Base-by-base conservation (phyloP, 2,113 vertebrate genomes). In the Litocranius walleri region DNA sequence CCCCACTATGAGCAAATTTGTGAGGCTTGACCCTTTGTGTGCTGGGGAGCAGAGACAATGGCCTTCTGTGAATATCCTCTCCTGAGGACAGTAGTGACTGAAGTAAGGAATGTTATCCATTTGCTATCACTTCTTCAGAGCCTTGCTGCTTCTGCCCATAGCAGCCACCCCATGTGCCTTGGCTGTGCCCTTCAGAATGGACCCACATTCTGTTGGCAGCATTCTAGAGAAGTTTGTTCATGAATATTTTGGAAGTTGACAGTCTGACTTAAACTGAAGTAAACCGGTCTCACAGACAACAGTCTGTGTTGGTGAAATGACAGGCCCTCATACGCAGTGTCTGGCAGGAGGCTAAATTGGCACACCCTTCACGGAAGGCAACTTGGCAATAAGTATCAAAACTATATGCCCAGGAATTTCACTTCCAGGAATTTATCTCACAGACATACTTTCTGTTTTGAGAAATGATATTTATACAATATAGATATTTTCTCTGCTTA, bases 1-100 rank as follows among this genome's bases (percentile, higher is more conserved):
- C 88, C 54, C 82, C 15, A 19, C 83, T 21, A 48, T 43, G 92
- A 95, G 67, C 61, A 86, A 64, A 92, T 90, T 86, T 71, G 81
- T 90, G 88, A 96, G 81, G 48, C 56, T 94, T 97, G 95, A 98
- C 96, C 86, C 93, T 98, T 98, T 98, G 91, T 96, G 91, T 74
- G 96, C 97, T 80, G n/a, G 82, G 45, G 71, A 59, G 19, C 91
- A 59, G 30, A 94, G 56, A 96, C 84, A 95, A 82, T 83, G 74
- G 57, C 50, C 92, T 95, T 71, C 77, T 56, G 84, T 45, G 88
- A 88, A 64, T 4, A 17, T 88, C 57, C 62, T 71, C 45, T 27
- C 57, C 29, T 10, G 40, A 62, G 82, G 95, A 94, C 88, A 77
- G 92, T 81, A 43, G 81, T 50, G 16, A 50, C 27, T 36, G 64